These are phyloP conservation scores for Ctenosaura bakeri DNA, from an alignment of 2,797 vertebrate genomes.

Conservation along the genomic window DNA sequence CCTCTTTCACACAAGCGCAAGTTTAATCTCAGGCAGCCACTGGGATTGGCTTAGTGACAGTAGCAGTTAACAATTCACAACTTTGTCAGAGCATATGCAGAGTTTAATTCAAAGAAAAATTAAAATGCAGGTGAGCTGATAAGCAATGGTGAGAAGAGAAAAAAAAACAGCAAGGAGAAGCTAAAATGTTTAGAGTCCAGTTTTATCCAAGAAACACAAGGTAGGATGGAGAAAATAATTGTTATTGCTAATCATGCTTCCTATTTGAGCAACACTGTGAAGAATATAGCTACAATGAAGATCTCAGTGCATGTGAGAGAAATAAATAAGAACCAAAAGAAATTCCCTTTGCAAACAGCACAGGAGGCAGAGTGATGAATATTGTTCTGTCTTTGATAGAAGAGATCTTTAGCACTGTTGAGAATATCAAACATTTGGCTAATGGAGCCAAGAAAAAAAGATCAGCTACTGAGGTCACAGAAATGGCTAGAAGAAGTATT, in stretches of 20 bases:
- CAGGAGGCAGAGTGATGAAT: fast-evolving
- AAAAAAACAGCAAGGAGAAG: neutral
- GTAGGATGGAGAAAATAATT: neutral
- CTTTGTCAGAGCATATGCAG: fast-evolving
- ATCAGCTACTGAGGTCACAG: conserved; percentile 30
- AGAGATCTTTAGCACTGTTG: neutral
- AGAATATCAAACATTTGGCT: conserved; percentile 2
- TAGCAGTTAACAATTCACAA: neutral
- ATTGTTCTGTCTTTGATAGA: too few relatives aligned
- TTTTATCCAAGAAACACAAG: neutral
- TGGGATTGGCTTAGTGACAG: neutral
- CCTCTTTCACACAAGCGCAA: conserved; percentile 26
- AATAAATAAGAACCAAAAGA: conserved; percentile 37
- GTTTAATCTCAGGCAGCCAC: conserved; percentile 8
- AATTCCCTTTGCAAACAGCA: conserved; percentile 3
- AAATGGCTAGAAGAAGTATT: neutral
- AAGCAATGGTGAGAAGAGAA: fast-evolving
- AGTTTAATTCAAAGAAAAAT: neutral
- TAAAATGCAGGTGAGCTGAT: neutral
- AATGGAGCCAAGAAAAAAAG: fast-evolving
- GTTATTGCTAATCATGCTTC: neutral
- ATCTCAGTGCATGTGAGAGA: neutral
- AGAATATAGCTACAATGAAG: neutral
- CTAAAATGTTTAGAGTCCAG: neutral
- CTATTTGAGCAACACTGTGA: neutral